Evolutionary conservation across 2,888 invertebrate genomes (phyloP).

Genomic region (Timema podura): DNA sequence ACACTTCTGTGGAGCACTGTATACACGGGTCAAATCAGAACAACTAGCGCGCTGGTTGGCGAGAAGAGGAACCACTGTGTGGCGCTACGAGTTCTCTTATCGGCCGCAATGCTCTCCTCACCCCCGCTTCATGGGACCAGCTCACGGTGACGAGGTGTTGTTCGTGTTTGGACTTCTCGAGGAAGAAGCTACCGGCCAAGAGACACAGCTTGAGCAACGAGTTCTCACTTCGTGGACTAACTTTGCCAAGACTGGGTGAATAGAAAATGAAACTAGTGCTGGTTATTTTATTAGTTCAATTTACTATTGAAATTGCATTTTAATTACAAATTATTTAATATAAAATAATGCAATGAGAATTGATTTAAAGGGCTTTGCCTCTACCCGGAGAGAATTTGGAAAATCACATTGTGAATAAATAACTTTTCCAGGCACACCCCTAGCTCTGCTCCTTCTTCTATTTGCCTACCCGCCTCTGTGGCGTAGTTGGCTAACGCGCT

Average conservation of each 20-base stretch:
- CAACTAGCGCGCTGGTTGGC: conserved; percentile 29
- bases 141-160: conserved; percentile 35
- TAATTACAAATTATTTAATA: no score
- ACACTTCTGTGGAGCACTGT: conserved; percentile 33
- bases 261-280: no score
- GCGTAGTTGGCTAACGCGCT: no score
- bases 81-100: conserved; percentile 38
- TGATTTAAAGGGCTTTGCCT: no score
- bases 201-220: conserved; percentile 23
- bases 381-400: no score
- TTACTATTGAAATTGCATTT: no score
- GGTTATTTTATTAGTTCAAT: no score
- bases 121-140: conserved; percentile 31
- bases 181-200: conserved; percentile 18
- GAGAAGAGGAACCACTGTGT: conserved; percentile 29
- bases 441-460: no score
- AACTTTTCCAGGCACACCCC: no score
- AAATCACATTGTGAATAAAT: no score
- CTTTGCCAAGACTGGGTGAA: conserved; percentile 34
- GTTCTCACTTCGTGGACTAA: conserved; percentile 31
- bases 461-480: no score
- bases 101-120: conserved; percentile 34
- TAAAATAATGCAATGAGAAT: no score
- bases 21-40: conserved; percentile 28
- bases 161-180: conserved; percentile 31